Percentiles rank a stretch among this genome's conserved stretches.
Evolutionary conservation across 2,888 invertebrate genomes (phyloP).

Genomic region (Dasysyrphus tricinctus): DNA sequence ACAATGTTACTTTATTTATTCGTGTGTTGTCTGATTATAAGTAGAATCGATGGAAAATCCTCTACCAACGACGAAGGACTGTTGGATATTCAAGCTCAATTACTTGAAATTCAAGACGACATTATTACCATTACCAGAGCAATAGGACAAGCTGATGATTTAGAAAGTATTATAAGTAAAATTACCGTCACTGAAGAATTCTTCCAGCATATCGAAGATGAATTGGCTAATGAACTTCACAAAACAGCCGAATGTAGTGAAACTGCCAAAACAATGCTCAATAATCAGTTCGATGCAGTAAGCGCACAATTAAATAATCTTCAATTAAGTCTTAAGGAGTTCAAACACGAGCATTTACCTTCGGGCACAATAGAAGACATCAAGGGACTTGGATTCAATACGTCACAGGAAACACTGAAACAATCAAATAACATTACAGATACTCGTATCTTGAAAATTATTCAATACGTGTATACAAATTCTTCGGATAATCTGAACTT

Average conservation of each 20-base stretch:
- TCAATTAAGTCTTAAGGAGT: not conserved
- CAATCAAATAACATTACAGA: not conserved
- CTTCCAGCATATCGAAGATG: not conserved
- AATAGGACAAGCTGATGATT: not conserved
- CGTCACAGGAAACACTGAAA: not conserved
- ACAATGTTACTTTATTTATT: constrained; percentile 3
- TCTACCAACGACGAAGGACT: not conserved
- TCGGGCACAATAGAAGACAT: not conserved
- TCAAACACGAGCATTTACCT: not conserved
- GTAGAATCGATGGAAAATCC: not conserved
- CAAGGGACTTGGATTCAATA: not conserved
- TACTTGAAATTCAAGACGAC: constrained; percentile 25
- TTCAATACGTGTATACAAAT: not conserved
- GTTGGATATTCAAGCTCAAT: constrained; percentile 2
- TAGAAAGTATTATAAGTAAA: not conserved
- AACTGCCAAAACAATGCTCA: constrained; percentile 4
- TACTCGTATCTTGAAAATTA: not conserved
- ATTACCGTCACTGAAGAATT: not conserved
- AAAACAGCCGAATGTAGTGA: not conserved
- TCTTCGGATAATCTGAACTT: not conserved
- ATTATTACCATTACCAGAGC: constrained; percentile 7
- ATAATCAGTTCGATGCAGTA: not conserved
- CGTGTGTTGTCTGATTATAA: not conserved
- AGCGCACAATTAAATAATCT: not conserved
- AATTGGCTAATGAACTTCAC: not conserved